Conservation (phyloP, 1,140 invertebrate species). For the Augochlora pura region DNA sequence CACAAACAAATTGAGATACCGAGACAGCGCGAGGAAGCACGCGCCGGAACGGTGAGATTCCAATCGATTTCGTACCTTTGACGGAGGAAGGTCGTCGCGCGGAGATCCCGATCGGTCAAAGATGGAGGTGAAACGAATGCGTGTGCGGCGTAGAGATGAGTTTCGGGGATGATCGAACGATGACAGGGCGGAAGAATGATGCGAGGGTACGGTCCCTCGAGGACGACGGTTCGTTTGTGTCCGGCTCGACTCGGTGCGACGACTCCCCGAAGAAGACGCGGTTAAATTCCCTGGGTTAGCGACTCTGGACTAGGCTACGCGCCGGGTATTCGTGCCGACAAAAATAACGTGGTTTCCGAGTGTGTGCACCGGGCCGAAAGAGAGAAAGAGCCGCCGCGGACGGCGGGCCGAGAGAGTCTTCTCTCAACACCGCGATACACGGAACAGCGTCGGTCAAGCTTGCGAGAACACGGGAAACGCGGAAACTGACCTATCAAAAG, state of each 20-base stretch:
- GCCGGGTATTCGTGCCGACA: slow-evolving; percentile 76
- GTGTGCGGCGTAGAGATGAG: too few species aligned
- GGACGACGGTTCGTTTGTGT: slow-evolving; percentile 7
- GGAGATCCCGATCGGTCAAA: background rate
- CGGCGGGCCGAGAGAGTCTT: background rate
- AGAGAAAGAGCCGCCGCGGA: slow-evolving; percentile 5
- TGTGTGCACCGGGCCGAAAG: slow-evolving; percentile 48
- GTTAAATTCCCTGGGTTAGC: slow-evolving; percentile 70
- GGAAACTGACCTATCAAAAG: slow-evolving; percentile 26
- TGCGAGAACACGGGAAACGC: slow-evolving; percentile 20
- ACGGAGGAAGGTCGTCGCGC: too few species aligned
- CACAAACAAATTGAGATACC: too few species aligned
- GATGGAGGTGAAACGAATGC: background rate
- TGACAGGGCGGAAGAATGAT: slow-evolving; percentile 14
- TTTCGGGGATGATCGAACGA: background rate
- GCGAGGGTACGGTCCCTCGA: slow-evolving; percentile 16
- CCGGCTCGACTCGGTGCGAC: slow-evolving; percentile 21
- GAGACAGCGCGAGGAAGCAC: too few species aligned
- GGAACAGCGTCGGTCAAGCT: slow-evolving; percentile 2
- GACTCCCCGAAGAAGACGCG: slow-evolving; percentile 55
- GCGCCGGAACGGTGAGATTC: too few species aligned
- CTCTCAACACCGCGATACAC: slow-evolving; percentile 18
- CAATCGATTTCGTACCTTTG: too few species aligned
- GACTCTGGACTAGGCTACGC: slow-evolving; percentile 64
- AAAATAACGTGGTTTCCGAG: slow-evolving; percentile 79